Evolutionary conservation across 2,113 vertebrate species (phyloP).

Genomic region (Strix aluco): DNA sequence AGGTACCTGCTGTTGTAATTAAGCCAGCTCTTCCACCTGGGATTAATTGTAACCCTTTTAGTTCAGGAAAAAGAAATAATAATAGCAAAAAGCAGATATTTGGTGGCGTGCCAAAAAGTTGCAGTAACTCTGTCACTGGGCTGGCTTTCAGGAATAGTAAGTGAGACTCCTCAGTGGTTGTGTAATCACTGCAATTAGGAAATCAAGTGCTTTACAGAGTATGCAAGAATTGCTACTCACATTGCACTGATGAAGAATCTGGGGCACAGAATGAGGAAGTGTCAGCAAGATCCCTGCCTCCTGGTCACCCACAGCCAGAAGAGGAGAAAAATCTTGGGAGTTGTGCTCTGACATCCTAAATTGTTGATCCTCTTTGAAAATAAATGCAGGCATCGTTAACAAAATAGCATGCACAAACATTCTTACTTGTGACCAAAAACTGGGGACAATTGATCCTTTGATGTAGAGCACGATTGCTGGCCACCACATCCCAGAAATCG

Average conservation of each 20-base stretch:
- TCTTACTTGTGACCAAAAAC: background rate
- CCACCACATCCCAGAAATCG: background rate
- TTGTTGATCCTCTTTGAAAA: background rate
- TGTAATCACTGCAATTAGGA: background rate
- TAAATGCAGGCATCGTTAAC: background rate
- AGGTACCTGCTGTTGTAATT: background rate
- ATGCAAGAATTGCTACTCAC: background rate
- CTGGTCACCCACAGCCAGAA: background rate
- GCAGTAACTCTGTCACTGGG: background rate
- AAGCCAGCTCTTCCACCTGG: background rate
- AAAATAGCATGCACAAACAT: background rate
- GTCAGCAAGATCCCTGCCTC: background rate
- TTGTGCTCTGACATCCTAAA: background rate
- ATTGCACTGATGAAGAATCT: background rate
- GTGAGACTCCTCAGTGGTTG: background rate
- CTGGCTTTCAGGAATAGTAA: background rate
- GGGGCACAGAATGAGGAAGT: rapidly evolving
- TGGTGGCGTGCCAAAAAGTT: background rate
- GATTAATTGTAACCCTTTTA: background rate
- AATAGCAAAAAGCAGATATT: background rate
- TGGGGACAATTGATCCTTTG: background rate
- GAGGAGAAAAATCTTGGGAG: background rate
- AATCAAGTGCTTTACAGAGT: background rate
- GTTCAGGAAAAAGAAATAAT: background rate
- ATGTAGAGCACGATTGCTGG: background rate